Conservation (phyloP, 2,797 vertebrate genomes). For the Rhinoraja longicauda region DNA sequence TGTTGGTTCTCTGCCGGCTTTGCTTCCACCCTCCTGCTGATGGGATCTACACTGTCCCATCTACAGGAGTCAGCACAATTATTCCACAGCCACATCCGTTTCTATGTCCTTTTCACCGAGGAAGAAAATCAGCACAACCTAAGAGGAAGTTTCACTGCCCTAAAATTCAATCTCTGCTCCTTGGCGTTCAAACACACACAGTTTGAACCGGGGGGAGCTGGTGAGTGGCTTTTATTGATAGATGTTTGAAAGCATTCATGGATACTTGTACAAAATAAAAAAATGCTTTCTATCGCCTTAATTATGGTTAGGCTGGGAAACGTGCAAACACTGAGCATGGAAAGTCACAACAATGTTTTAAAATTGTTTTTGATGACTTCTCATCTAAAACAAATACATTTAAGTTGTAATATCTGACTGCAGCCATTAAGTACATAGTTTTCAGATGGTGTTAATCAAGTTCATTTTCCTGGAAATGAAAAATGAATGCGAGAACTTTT, state of each 20-base stretch:
- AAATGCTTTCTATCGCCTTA: background rate
- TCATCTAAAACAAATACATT: conserved; percentile 6
- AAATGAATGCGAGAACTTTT: background rate
- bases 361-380: conserved; percentile 21
- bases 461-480: background rate
- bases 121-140: background rate
- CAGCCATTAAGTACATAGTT: conserved; percentile 16
- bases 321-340: background rate
- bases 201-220: too few relatives aligned
- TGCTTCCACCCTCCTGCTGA: background rate
- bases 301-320: background rate
- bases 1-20: background rate
- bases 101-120: background rate
- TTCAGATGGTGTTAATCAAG: background rate
- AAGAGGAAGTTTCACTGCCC: background rate
- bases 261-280: too few relatives aligned
- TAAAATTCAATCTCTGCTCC: background rate
- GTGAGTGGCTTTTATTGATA: background rate
- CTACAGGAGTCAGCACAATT: background rate
- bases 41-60: background rate
- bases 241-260: background rate
- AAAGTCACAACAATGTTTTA: background rate
- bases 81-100: background rate
- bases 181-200: background rate
- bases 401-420: background rate